Evolutionary conservation across 2,797 vertebrate genomes (phyloP), one percentile per base, ranked within the genome.

Genomic region (Anniella stebbinsi): DNA sequence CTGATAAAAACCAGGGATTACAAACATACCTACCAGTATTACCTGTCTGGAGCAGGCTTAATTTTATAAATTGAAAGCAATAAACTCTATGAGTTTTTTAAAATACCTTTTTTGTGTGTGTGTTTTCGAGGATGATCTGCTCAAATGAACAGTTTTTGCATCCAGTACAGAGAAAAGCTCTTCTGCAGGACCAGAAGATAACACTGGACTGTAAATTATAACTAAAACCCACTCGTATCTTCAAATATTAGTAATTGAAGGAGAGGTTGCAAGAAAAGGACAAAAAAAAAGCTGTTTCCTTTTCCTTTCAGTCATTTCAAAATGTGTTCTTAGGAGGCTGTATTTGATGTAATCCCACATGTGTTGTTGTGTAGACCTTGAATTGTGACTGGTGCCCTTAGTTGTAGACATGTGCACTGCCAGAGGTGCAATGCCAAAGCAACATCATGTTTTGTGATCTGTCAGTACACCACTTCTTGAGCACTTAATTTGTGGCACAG

Each of bases 11-110:
- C 95, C 96, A 95, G 96, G 97, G 96, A 95, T 96, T 95, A 93
- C 95, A 95, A 88, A 96, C 92, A 94, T 94, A 96, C 92, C 93
- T 95, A 96, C 93, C 95, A 95, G 72, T 97, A 92, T 96, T 97
- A 96, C 96, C 97, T 97, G 97, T 95, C 94, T 95, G 96, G 93
- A 94, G 95, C 97, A 97, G 97, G 97, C 93, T 97, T 97, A 97
- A 97, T 97, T 98, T 97, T 97, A 97, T 97, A 97, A 97, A 97
- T 98, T 97, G 95, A 95, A 96, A 92, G 94, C 96, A 87, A 96
- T 97, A 91, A 97, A 97, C 97, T 97, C 97, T 97, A 84, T 97
- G 97, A 97, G 97, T 98, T 97, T 97, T 90, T 83, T 33, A 17
- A 54, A 96, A 96, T 96, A 87, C 92, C 85, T 91, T 69, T 96